phyloP scores from a whole-genome alignment of 1,140 invertebrate species.

The Leptinotarsa undecemlineata region DNA sequence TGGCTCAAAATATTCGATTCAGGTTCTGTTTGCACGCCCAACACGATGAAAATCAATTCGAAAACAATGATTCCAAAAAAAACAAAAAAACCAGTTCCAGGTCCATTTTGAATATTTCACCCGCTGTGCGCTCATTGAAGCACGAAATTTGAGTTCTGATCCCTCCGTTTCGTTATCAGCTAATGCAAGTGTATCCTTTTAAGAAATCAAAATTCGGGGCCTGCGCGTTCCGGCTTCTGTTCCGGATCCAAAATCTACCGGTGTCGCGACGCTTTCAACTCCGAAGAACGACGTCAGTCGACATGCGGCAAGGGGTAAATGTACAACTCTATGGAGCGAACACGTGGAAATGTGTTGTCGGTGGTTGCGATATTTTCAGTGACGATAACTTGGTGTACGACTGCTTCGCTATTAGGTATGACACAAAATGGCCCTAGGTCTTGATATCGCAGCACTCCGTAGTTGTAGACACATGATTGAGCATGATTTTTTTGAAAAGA shows the following conservation, averaged over 20 bases:
- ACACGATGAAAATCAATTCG: too few species aligned
- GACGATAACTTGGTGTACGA: background rate
- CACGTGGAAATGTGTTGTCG: conserved; percentile 16
- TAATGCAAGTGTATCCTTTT: conserved; percentile 21
- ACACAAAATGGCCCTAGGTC: background rate
- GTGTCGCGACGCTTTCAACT: conserved; percentile 4
- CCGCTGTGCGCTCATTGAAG: background rate
- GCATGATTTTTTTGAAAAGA: background rate
- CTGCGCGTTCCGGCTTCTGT: background rate
- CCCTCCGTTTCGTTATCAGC: conserved; percentile 3
- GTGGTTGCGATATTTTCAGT: conserved; percentile 8
- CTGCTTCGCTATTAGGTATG: conserved; percentile 16
- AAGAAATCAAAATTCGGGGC: conserved; percentile 18
- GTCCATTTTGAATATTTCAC: background rate
- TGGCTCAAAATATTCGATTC: too few species aligned
- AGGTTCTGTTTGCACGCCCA: too few species aligned
- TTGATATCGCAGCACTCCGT: background rate
- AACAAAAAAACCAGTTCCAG: background rate
- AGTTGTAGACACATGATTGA: background rate
- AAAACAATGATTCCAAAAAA: too few species aligned
- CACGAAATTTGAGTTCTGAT: conserved; percentile 13
- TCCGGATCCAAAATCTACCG: conserved; percentile 8
- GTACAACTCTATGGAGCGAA: conserved; percentile 16
- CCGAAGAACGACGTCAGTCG: conserved; percentile 13
- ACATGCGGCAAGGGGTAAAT: conserved; percentile 16